These are phyloP conservation scores for Mirza zaza DNA, from an alignment of 2,113 vertebrate genomes.

Conservation along the genomic window DNA sequence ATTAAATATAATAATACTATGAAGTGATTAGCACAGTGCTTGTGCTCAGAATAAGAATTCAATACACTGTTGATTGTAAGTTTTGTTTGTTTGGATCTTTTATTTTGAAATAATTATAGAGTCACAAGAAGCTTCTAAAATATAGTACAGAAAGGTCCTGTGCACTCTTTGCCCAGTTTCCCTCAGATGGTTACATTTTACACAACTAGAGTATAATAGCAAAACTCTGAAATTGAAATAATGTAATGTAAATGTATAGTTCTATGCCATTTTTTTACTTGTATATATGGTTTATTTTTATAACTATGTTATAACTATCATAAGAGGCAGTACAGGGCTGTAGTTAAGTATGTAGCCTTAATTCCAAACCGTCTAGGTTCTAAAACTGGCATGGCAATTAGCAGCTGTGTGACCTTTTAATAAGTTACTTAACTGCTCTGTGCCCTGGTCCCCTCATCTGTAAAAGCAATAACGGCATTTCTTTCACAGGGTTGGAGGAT, in stretches of 20 bases:
- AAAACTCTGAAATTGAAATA: neutral
- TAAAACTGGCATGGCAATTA: neutral
- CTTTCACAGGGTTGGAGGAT: neutral
- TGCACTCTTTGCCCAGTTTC: neutral
- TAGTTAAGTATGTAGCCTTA: neutral
- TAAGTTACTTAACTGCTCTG: conserved; percentile 29
- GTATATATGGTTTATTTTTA: neutral
- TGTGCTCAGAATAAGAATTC: neutral
- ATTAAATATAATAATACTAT: neutral
- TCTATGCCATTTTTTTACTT: neutral
- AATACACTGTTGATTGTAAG: neutral
- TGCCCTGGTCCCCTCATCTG: conserved; percentile 45
- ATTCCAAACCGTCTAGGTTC: neutral
- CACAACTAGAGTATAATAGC: neutral
- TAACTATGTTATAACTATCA: neutral
- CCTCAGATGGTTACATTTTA: neutral
- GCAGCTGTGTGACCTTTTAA: conserved; percentile 9
- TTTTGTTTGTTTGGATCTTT: neutral
- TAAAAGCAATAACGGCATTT: neutral
- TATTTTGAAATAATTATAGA: conserved; percentile 17
- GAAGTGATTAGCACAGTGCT: neutral
- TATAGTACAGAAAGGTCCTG: neutral
- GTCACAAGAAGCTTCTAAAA: neutral
- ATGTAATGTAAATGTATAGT: neutral
- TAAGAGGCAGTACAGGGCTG: neutral